Conservation (phyloP, 2,113 vertebrate species). For the Sapajus apella region DNA sequence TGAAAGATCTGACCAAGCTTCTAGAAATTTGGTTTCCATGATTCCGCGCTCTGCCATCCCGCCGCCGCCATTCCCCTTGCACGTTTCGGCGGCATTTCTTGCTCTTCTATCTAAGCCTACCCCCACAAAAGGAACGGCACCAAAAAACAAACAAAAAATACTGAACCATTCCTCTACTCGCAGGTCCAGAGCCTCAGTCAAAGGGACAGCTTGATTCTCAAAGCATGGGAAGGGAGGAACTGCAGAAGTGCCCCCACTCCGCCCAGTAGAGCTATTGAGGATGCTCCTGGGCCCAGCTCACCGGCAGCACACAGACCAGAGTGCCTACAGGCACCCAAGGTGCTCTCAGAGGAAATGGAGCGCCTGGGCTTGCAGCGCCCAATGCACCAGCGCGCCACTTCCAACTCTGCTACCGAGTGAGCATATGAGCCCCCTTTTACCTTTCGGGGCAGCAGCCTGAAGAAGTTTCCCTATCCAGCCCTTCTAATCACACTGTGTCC, state of each 20-base stretch:
- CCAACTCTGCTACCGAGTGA: neutral
- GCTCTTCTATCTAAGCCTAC: neutral
- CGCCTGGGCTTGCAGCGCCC: neutral
- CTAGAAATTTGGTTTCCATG: neutral
- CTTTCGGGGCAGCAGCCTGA: neutral
- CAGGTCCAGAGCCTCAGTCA: neutral
- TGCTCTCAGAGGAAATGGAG: neutral
- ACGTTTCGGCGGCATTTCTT: neutral
- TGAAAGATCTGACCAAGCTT: neutral
- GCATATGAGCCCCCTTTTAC: neutral
- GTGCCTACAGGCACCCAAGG: neutral
- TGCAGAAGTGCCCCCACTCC: neutral
- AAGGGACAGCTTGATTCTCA: neutral
- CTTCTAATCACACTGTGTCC: fast-evolving
- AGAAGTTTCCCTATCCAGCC: neutral
- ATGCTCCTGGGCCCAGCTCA: neutral
- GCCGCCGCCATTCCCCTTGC: too few species aligned
- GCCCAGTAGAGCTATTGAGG: neutral
- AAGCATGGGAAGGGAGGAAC: neutral
- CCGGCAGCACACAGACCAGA: neutral
- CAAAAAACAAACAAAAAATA: neutral
- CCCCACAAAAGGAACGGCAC: too few species aligned
- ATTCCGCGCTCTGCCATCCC: neutral
- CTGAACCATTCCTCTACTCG: neutral
- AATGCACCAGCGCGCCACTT: fast-evolving